phyloP scores from a whole-genome alignment of 2,797 vertebrate genomes.

The Hydrolagus colliei region DNA sequence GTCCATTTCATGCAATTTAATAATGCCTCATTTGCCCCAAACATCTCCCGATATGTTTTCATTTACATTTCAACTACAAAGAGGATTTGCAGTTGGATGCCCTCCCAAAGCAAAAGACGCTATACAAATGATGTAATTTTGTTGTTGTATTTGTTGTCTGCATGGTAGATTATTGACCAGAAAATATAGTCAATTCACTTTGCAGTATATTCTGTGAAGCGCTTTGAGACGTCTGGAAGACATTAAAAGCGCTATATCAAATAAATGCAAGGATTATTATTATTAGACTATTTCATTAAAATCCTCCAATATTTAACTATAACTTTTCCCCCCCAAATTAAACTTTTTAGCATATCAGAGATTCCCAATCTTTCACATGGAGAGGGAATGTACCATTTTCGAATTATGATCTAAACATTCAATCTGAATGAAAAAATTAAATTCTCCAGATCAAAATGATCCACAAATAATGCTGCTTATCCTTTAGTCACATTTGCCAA shows the following conservation, averaged over 20 bases:
- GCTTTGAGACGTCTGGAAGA: no score
- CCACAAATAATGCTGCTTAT: not conserved
- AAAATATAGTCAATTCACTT: no score
- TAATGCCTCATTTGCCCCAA: not conserved
- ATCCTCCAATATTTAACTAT: no score
- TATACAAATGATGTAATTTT: not conserved
- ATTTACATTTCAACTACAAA: not conserved
- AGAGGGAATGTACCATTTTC: not conserved
- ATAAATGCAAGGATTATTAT: no score
- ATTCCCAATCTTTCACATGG: not conserved
- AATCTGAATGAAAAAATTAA: not conserved
- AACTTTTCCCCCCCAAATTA: no score
- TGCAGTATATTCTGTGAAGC: no score
- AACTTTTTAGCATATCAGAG: not conserved
- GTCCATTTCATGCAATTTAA: not conserved
- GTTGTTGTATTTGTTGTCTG: no score
- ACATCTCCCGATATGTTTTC: not conserved
- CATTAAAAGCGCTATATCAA: no score
- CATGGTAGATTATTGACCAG: no score
- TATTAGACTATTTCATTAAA: no score
- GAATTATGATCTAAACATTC: not conserved
- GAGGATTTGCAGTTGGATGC: not conserved
- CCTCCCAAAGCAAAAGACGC: no score
- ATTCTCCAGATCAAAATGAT: not conserved
- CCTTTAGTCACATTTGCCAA: no score